Conservation (phyloP, 1,140 invertebrate genomes). For the Orchesella cincta region DNA sequence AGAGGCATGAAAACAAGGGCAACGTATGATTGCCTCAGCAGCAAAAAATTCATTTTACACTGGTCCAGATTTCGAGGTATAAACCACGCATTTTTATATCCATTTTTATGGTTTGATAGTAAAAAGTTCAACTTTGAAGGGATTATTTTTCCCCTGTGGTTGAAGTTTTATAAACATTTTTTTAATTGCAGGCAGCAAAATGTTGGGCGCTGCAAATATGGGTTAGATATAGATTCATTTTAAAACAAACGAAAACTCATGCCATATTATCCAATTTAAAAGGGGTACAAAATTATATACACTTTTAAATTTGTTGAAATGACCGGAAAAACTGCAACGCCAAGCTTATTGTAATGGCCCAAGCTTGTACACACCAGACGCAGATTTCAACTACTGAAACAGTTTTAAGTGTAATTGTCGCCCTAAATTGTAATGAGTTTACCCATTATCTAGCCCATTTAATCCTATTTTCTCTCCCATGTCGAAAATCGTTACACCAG, state of each 20-base stretch:
- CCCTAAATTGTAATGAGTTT: slow-evolving; percentile 47
- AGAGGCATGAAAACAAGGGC: slow-evolving; percentile 63
- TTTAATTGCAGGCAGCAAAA: slow-evolving; percentile 22
- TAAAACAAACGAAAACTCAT: slow-evolving; percentile 9
- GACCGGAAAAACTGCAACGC: slow-evolving; percentile 75
- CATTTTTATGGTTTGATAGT: neutral
- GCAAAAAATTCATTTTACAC: slow-evolving; percentile 63
- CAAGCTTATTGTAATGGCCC: slow-evolving; percentile 86
- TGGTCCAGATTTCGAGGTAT: slow-evolving; percentile 67
- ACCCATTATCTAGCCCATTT: slow-evolving; percentile 83
- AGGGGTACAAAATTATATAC: neutral
- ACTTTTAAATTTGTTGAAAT: neutral
- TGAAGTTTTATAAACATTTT: neutral
- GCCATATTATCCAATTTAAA: neutral
- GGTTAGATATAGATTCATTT: too few relatives aligned
- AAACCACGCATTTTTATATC: slow-evolving; percentile 57
- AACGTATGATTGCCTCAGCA: slow-evolving; percentile 61
- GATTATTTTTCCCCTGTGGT: too few relatives aligned
- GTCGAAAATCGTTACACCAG: slow-evolving; percentile 78
- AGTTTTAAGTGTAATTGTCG: neutral
- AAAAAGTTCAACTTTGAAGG: too few relatives aligned
- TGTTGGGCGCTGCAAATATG: slow-evolving; percentile 56
- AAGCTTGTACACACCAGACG: slow-evolving; percentile 55
- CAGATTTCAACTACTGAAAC: too few relatives aligned
- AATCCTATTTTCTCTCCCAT: slow-evolving; percentile 80